Base-by-base conservation (phyloP, 2,113 vertebrate species). In the Pao palembangensis region DNA sequence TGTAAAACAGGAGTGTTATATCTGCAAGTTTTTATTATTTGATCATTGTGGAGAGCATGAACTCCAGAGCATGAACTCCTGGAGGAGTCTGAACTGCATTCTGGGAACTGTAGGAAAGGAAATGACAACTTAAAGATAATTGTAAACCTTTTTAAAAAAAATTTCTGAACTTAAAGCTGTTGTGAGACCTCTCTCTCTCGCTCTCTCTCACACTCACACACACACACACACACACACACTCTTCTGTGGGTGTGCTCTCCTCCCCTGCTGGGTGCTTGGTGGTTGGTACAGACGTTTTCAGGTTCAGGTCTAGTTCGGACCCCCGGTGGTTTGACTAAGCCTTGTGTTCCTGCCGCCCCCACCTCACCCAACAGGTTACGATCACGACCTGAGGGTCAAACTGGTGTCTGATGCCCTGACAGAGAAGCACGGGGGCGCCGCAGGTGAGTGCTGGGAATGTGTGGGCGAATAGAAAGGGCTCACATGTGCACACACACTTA, bases 381-480 rank as follows among this genome's bases (percentile, higher is more conserved):
- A 98, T 93, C 93, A 93, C 82, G 95, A 95, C 88, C 92, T 89
- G 80, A 92, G 92, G 88, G 92, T 93, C 93, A 95, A 96, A 91
- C 93, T 92, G 85, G 92, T 88, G 84, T 89, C 87, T 75, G 94
- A 98, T 73, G 85, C 92, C 85, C 91, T 93, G 93, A 92, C 81
- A 73, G 94, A 97, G 91, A 98, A 96, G 93, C 95, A 94, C 68
- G 92, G 93, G 90, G 91, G 89, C 0, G 67, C 90, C 62, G 52
- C 88, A 61, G 93, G 95, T 98, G 91, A 98, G 96, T 95, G 90
- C 53, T 3, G 44, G 67, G 41, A 13, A 47, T 28, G 8, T 8
- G 55, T 50, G 47, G 25, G 61, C 41, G 3, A 20, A 55, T 43
- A 61, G 21, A 57, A 55, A 73, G 59, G 58, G 50, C 50, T 48